Evolutionary conservation across 2,113 vertebrate genomes (phyloP).

Genomic region (Cynoglossus semilaevis): DNA sequence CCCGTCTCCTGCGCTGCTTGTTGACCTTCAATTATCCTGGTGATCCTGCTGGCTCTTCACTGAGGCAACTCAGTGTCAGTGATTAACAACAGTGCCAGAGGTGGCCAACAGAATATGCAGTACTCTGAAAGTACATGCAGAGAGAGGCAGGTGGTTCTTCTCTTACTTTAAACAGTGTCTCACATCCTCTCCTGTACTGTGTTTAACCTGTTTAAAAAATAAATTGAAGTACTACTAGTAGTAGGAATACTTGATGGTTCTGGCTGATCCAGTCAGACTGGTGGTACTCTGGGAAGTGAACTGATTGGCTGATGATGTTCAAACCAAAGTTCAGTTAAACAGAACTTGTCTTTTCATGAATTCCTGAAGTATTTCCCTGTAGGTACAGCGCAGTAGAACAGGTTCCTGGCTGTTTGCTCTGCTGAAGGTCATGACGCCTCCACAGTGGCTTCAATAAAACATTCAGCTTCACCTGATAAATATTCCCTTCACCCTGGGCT

Average conservation of each 20-base stretch:
- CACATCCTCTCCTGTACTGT: background rate
- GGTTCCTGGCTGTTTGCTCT: background rate
- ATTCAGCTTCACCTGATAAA: slow-evolving; percentile 43
- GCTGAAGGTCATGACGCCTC: slow-evolving; percentile 18
- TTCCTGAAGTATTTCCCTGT: too few relatives aligned
- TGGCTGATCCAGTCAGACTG: too few relatives aligned
- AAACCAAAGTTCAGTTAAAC: too few relatives aligned
- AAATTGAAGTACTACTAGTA: too few relatives aligned
- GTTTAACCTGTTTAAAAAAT: too few relatives aligned
- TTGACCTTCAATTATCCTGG: slow-evolving; percentile 81
- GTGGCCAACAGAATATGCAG: slow-evolving; percentile 12
- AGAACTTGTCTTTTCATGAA: too few relatives aligned
- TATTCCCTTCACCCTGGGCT: slow-evolving; percentile 28
- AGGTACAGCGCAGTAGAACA: too few relatives aligned
- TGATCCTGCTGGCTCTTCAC: slow-evolving; percentile 74
- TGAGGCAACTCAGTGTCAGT: slow-evolving; percentile 55
- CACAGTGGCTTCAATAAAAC: slow-evolving; percentile 46
- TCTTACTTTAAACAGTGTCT: background rate
- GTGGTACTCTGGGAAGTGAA: too few relatives aligned
- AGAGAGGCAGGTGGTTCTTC: background rate
- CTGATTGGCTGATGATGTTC: too few relatives aligned
- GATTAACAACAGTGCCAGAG: slow-evolving; percentile 48
- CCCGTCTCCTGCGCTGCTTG: slow-evolving; percentile 59
- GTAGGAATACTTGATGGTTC: too few relatives aligned
- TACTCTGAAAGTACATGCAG: slow-evolving; percentile 4